Percentiles rank a stretch among this genome's conserved stretches.
Conservation (phyloP, 2,888 invertebrate species). For the Andrena trimmerana region DNA sequence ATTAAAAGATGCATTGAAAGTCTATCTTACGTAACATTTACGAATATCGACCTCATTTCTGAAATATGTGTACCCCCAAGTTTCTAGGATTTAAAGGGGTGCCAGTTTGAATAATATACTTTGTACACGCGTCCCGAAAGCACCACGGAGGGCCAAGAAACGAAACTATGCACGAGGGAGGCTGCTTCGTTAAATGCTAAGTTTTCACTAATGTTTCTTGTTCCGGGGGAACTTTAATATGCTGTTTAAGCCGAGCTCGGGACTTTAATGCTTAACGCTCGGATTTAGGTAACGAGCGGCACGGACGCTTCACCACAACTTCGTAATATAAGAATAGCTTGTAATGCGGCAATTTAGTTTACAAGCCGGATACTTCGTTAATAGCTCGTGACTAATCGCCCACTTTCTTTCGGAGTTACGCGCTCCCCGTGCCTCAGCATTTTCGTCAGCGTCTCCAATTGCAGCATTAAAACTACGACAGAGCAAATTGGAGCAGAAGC, state of each 20-base stretch:
- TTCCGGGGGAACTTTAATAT: slow-evolving; percentile 80
- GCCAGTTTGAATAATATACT: slow-evolving; percentile 9
- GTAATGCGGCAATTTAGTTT: slow-evolving; percentile 60
- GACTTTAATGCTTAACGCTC: slow-evolving; percentile 63
- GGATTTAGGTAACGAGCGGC: slow-evolving; percentile 68
- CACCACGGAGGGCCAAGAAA: slow-evolving; percentile 11
- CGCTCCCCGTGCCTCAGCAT: slow-evolving; percentile 15
- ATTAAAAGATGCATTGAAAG: background rate
- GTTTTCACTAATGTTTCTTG: slow-evolving; percentile 85
- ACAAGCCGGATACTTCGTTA: slow-evolving; percentile 56
- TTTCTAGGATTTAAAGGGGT: background rate
- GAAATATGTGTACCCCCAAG: background rate
- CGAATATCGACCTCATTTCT: background rate
- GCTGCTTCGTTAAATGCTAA: slow-evolving; percentile 67
- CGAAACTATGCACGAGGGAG: slow-evolving; percentile 54
- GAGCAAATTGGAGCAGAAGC: background rate
- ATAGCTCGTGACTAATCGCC: slow-evolving; percentile 61
- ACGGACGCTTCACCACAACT: slow-evolving; percentile 46
- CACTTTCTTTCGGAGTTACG: slow-evolving; percentile 40
- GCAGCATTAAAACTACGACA: background rate
- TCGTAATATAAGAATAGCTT: slow-evolving; percentile 61
- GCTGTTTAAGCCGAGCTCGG: slow-evolving; percentile 76
- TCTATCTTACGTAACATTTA: background rate
- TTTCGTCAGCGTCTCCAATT: background rate
- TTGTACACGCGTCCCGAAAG: background rate